Conservation (phyloP, 1,140 invertebrate species). For the Drosophila persimilis region DNA sequence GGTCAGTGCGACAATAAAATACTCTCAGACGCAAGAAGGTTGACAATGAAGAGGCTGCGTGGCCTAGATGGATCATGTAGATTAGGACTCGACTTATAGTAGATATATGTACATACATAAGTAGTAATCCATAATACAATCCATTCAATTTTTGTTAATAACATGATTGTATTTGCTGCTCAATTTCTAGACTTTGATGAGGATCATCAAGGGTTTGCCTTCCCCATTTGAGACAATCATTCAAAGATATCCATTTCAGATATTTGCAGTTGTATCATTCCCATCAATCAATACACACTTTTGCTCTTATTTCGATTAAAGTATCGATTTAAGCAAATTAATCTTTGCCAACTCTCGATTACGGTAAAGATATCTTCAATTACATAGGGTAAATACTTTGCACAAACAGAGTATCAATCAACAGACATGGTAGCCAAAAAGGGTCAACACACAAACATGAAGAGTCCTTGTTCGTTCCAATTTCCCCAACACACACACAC, state of each 20-base stretch:
- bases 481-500: conserved; percentile 1
- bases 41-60: background rate
- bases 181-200: too few species aligned
- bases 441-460: background rate
- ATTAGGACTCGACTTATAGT: too few species aligned
- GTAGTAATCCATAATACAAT: background rate
- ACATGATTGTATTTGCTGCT: background rate
- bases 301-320: background rate
- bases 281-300: too few species aligned
- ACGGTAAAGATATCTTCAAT: conserved; percentile 18
- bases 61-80: too few species aligned
- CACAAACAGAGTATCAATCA: conserved; percentile 44
- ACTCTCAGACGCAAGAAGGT: conserved; percentile 9
- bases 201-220: too few species aligned
- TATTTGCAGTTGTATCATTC: too few species aligned
- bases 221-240: too few species aligned
- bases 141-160: background rate
- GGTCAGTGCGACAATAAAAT: conserved; percentile 48
- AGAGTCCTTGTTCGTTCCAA: conserved; percentile 26
- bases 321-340: background rate
- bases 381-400: conserved; percentile 28
- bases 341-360: background rate
- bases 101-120: too few species aligned
- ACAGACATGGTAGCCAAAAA: conserved; percentile 18
- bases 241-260: too few species aligned